Conservation (phyloP, 30 jellyfish, hydroid and myxozoan genomes). For the Morbakka virulenta region DNA sequence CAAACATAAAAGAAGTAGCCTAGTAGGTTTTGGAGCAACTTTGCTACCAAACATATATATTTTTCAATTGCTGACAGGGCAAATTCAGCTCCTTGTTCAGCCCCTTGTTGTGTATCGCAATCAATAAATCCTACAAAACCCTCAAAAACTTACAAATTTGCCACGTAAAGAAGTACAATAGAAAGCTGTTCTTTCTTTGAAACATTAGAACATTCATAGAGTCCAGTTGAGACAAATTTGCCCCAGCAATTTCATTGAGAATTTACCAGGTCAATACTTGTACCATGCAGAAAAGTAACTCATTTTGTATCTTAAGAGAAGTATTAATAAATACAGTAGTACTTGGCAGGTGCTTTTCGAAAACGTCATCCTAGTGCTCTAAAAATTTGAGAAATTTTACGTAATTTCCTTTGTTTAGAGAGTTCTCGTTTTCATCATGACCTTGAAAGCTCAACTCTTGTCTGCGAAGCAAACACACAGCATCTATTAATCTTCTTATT, state of each 20-base stretch:
- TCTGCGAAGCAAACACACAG: constrained; percentile 11
- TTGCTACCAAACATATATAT: no score
- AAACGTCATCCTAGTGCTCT: constrained; percentile 25
- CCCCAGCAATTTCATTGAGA: constrained; percentile 17
- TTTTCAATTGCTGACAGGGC: constrained; percentile 11
- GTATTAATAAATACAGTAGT: constrained; percentile 39
- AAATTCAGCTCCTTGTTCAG: constrained; percentile 20
- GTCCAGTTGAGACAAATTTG: constrained; percentile 26
- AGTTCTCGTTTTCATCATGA: constrained; percentile 39
- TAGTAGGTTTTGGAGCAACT: constrained; percentile 32
- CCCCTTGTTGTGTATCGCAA: constrained; percentile 13
- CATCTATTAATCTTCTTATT: constrained; percentile 15
- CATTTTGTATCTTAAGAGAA: constrained; percentile 26
- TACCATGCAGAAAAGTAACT: constrained; percentile 2
- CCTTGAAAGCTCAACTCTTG: constrained; percentile 22
- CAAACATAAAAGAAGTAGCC: constrained; percentile 33
- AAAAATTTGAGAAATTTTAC: not conserved
- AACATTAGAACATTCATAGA: constrained; percentile 37
- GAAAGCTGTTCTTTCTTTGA: constrained; percentile 33
- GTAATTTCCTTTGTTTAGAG: constrained; percentile 27
- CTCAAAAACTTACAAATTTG: constrained; percentile 13
- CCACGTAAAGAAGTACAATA: constrained; percentile 13
- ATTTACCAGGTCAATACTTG: constrained; percentile 9
- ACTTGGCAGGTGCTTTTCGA: constrained; percentile 8
- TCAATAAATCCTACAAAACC: constrained; percentile 20